Conservation (phyloP, 2,113 vertebrate species). For the Azemiops feae region DNA sequence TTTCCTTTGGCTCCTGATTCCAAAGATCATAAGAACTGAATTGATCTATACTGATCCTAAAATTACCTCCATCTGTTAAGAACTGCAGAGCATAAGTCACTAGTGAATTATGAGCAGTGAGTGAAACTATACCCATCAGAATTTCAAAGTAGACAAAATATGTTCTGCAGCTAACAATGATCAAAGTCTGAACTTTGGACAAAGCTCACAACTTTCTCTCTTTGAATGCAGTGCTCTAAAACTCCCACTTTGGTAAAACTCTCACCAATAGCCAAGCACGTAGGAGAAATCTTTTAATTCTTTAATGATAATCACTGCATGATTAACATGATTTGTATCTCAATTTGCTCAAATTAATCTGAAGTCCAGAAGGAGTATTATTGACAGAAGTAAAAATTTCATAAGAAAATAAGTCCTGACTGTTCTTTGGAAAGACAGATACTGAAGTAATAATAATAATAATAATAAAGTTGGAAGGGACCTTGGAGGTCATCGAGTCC, state of each 20-base stretch:
- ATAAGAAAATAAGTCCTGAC: background rate
- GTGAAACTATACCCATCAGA: background rate
- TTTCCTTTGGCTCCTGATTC: background rate
- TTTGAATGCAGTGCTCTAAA: background rate
- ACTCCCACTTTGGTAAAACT: background rate
- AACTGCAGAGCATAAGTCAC: background rate
- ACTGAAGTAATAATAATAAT: too few relatives aligned
- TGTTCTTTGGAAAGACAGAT: background rate
- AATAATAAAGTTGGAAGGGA: too few relatives aligned
- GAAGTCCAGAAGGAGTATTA: conserved; percentile 11
- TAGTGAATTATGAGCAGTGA: background rate
- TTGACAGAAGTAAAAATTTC: conserved; percentile 1
- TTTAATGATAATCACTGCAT: conserved; percentile 1
- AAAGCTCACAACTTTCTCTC: background rate
- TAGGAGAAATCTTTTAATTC: background rate
- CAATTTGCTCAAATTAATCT: conserved; percentile 18
- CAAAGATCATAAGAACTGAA: background rate
- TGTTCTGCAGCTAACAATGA: background rate
- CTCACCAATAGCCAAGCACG: background rate
- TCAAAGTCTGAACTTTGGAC: background rate
- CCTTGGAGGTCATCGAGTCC: too few relatives aligned
- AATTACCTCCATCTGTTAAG: background rate
- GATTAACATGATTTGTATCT: background rate
- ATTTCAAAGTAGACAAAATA: background rate
- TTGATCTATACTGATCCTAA: background rate